These are phyloP conservation scores for Acanthosepion lycidas DNA, from an alignment of 2,888 invertebrate genomes.

Conservation along the genomic window DNA sequence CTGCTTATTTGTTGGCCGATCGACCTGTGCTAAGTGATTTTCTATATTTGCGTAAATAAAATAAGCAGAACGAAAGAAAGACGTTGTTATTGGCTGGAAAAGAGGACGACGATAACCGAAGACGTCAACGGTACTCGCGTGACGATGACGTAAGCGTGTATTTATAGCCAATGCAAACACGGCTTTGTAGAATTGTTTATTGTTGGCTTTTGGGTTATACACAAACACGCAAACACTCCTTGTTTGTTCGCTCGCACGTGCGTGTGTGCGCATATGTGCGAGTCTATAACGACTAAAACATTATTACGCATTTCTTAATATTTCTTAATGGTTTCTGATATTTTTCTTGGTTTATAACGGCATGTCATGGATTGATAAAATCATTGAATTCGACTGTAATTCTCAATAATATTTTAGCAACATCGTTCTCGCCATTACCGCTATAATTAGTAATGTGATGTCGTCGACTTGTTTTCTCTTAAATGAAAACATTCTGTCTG, in stretches of 20 bases:
- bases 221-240: not conserved
- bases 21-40: not conserved
- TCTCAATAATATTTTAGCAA: too few relatives aligned
- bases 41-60: not conserved
- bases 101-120: not conserved
- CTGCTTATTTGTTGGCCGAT: not conserved
- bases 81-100: not conserved
- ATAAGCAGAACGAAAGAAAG: not conserved
- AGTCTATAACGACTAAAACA: not conserved
- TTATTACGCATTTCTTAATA: too few relatives aligned
- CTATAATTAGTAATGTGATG: too few relatives aligned
- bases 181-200: not conserved
- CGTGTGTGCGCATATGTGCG: not conserved
- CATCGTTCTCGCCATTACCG: too few relatives aligned
- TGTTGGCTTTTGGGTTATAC: not conserved
- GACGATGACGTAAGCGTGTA: conserved; percentile 33
- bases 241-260: not conserved
- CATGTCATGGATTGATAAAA: too few relatives aligned
- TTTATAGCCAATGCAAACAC: not conserved
- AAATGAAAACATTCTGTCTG: too few relatives aligned
- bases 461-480: too few relatives aligned
- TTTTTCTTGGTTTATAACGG: too few relatives aligned
- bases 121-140: not conserved
- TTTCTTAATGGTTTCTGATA: too few relatives aligned
- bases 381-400: too few relatives aligned